Conservation (phyloP, 2,797 vertebrate species). For the Cossypha caffra region DNA sequence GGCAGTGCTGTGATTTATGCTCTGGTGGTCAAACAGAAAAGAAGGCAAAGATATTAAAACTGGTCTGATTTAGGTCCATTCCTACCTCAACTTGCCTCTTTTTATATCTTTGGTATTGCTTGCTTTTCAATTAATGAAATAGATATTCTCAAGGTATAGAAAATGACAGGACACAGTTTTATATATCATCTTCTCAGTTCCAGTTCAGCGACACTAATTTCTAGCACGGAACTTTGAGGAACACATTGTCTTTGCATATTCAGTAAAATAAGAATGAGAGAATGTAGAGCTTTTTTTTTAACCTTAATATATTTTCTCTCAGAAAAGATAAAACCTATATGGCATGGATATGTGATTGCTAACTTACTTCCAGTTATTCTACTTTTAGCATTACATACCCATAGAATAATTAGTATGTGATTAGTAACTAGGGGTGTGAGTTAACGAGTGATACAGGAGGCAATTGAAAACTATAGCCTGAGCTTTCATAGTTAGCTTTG, state of each 20-base stretch:
- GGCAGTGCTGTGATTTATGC: neutral
- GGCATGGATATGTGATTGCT: neutral
- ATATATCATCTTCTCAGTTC: neutral
- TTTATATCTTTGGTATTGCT: neutral
- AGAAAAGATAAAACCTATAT: neutral
- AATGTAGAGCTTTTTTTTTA: neutral
- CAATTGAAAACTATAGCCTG: neutral
- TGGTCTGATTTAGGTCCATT: neutral
- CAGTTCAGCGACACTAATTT: neutral
- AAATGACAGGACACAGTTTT: neutral
- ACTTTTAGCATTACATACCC: neutral
- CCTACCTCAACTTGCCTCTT: neutral
- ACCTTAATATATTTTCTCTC: neutral
- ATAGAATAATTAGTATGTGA: neutral
- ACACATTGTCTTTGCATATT: neutral
- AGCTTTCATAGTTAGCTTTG: neutral
- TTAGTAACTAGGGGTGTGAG: neutral
- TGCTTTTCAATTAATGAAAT: neutral
- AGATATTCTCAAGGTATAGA: neutral
- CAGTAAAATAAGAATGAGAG: neutral
- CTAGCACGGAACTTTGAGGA: neutral
- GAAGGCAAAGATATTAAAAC: neutral
- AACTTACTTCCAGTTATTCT: neutral
- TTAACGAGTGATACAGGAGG: neutral
- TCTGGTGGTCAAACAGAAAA: neutral